Evolutionary conservation across 2,113 vertebrate genomes (phyloP).

Genomic region (Orientallactaga bullata): DNA sequence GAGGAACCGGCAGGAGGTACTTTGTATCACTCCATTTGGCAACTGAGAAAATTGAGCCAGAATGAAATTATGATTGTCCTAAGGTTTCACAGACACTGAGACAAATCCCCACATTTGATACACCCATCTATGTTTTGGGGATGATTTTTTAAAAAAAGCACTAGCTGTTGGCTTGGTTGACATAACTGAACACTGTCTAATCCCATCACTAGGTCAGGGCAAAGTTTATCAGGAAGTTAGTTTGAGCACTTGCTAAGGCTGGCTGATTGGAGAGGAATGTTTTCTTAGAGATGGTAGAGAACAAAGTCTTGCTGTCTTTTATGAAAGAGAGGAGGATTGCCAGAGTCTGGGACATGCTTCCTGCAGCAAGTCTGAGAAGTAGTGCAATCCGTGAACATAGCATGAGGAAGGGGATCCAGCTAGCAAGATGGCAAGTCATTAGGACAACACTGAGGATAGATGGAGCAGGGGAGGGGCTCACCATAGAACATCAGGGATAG

Average conservation of each 20-base stretch:
- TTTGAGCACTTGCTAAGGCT: not conserved
- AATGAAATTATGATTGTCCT: not conserved
- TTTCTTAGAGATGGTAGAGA: not conserved
- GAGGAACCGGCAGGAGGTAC: no score
- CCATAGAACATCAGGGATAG: not conserved
- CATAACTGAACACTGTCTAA: not conserved
- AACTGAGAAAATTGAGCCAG: constrained; percentile 14
- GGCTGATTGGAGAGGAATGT: not conserved
- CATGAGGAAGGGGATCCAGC: not conserved
- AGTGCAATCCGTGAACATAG: not conserved
- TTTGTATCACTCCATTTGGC: not conserved
- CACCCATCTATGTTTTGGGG: not conserved
- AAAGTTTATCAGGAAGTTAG: not conserved
- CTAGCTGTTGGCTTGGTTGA: not conserved
- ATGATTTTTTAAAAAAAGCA: not conserved
- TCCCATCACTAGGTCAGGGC: not conserved
- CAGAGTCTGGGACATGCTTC: not conserved
- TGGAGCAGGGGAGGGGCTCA: not conserved
- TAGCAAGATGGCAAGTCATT: not conserved
- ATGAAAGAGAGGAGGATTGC: not conserved
- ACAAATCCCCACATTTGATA: not conserved
- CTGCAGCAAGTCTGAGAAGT: not conserved
- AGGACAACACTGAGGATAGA: not conserved
- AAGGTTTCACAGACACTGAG: not conserved
- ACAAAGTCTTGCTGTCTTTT: not conserved